Conservation (phyloP, 2,113 vertebrate species). For the Mus spicilegus region DNA sequence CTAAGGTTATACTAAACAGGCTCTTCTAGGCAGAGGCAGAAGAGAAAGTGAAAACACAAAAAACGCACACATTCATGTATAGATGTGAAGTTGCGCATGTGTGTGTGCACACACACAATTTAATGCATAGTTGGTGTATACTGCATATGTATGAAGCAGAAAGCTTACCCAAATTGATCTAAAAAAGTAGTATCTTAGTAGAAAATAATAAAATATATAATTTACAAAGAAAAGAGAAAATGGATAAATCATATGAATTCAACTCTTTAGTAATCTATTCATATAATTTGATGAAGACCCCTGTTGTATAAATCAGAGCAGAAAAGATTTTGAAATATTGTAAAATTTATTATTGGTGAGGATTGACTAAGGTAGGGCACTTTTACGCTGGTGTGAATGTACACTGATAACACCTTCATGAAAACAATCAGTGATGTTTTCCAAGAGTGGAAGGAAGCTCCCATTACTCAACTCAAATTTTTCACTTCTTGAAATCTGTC, state of each 20-base stretch:
- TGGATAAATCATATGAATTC: conserved; percentile 35
- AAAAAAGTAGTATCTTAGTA: not conserved
- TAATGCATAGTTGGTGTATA: not conserved
- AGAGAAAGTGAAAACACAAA: not conserved
- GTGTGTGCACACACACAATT: not conserved
- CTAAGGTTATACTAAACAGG: not conserved
- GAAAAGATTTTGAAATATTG: conserved; percentile 42
- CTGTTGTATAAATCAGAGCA: not conserved
- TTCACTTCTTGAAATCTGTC: conserved; percentile 31
- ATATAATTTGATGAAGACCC: not conserved
- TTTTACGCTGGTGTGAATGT: not conserved
- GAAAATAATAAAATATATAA: not conserved
- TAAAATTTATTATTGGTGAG: not conserved
- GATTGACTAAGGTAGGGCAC: not conserved
- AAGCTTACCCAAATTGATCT: not conserved
- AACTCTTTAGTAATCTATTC: conserved; percentile 10
- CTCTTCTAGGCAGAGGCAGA: not conserved
- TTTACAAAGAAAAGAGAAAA: not conserved
- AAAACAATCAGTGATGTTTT: not conserved
- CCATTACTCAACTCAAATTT: not conserved
- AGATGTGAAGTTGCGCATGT: not conserved
- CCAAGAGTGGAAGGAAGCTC: not conserved
- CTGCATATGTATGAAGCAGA: not conserved
- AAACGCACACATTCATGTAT: not conserved
- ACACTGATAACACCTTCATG: not conserved